Evolutionary conservation across 2,797 vertebrate species (phyloP).

Genomic region (Pseudomugil tenellus): DNA sequence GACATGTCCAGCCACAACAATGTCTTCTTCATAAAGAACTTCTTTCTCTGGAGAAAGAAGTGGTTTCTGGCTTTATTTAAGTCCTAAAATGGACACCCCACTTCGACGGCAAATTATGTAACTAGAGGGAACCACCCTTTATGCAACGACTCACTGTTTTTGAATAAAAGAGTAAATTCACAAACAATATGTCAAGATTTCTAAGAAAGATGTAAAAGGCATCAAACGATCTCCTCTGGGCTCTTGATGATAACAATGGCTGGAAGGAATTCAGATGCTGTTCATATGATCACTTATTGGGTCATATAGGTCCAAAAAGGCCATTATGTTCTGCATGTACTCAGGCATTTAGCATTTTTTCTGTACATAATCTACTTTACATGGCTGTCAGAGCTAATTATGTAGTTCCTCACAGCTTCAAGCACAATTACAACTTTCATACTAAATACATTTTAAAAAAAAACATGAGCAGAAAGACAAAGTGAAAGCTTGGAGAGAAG

Average conservation of each 20-base stretch:
- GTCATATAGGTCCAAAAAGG: constrained; percentile 7
- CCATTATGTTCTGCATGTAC: constrained; percentile 19
- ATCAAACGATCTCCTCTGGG: constrained; percentile 5
- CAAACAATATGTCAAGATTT: constrained; percentile 25
- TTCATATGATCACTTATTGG: constrained; percentile 56
- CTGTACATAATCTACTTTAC: constrained; percentile 31
- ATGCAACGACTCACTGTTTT: constrained; percentile 16
- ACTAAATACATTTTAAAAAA: constrained; percentile 16
- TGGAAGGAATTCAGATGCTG: constrained; percentile 41
- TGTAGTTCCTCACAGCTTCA: constrained; percentile 10
- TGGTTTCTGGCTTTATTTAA: constrained; percentile 58
- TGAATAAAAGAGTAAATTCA: constrained; percentile 13
- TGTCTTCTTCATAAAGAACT: constrained; percentile 55
- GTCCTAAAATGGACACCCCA: constrained; percentile 46
- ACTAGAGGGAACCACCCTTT: constrained; percentile 7
- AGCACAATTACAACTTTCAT: constrained; percentile 15
- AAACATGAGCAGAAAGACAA: constrained; percentile 17
- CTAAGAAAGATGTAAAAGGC: constrained; percentile 11
- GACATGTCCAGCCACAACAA: constrained; percentile 69
- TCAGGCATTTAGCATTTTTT: constrained; percentile 1
- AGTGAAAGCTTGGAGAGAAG: constrained; percentile 13
- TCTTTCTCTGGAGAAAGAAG: constrained; percentile 26
- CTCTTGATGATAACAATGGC: constrained; percentile 15
- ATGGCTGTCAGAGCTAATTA: constrained; percentile 29
- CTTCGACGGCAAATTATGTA: constrained; percentile 33